These are phyloP conservation scores for Riptortus pedestris DNA, from an alignment of 1,140 invertebrate species.

Conservation along the genomic window DNA sequence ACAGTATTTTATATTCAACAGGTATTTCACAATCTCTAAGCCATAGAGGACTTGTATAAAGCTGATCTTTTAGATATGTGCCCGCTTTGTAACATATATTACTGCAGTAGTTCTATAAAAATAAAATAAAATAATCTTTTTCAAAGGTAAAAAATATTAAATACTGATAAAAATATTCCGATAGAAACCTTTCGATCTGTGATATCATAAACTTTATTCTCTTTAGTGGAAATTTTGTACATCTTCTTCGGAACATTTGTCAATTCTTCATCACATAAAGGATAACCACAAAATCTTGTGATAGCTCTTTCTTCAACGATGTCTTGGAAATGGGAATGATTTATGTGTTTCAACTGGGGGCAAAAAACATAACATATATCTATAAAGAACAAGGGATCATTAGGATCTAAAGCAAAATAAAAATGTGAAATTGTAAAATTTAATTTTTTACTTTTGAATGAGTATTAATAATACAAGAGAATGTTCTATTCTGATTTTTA, in stretches of 20 bases:
- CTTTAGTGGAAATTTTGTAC: conserved; percentile 62
- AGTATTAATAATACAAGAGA: no score
- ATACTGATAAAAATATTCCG: no score
- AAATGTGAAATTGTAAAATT: no score
- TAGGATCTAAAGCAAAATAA: no score
- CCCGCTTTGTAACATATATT: conserved; percentile 68
- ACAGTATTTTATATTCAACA: conserved; percentile 42
- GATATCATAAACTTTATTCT: conserved; percentile 78
- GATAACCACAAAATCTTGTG: conserved; percentile 70
- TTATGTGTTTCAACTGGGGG: conserved; percentile 60
- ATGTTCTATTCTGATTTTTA: no score
- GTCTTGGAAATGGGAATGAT: conserved; percentile 65
- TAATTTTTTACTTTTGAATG: no score
- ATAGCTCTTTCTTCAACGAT: conserved; percentile 72
- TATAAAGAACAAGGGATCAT: no score
- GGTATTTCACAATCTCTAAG: conserved; percentile 57
- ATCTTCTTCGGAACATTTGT: conserved; percentile 56
- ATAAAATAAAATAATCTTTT: conserved; percentile 17
- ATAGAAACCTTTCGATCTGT: conserved; percentile 60
- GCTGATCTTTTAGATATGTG: conserved; percentile 64
- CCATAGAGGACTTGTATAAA: conserved; percentile 73
- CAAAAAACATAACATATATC: no score
- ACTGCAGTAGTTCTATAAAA: conserved; percentile 64
- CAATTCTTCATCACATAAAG: conserved; percentile 55
- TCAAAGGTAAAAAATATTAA: no score